A percentile compares a stretch with the other conserved stretches of the same genome.
phyloP scores from a whole-genome alignment of 2,888 invertebrate species.

The Drosophila gaucha region DNA sequence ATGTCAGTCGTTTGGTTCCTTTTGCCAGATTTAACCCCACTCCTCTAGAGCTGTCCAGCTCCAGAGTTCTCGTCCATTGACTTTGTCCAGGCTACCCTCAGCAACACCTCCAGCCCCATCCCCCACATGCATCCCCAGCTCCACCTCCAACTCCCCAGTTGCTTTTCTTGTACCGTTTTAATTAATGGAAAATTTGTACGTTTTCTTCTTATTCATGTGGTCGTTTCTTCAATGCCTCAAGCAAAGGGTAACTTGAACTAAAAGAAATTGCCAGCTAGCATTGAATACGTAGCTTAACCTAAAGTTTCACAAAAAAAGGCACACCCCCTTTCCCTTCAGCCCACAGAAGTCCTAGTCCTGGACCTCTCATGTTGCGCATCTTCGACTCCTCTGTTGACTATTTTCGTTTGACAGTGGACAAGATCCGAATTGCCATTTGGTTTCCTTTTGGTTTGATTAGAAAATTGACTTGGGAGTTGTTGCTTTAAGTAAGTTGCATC shows the following conservation, averaged over 20 bases:
- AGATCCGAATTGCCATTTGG: constrained; percentile 50
- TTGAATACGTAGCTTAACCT: constrained; percentile 30
- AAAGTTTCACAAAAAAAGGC: not conserved
- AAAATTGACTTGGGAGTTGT: constrained; percentile 46
- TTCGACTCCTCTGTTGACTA: constrained; percentile 33
- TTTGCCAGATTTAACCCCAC: constrained; percentile 33
- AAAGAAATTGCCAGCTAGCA: constrained; percentile 53
- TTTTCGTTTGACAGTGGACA: constrained; percentile 53
- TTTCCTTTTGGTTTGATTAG: constrained; percentile 54
- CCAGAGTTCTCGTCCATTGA: constrained; percentile 37
- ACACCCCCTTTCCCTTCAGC: not conserved
- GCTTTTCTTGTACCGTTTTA: constrained; percentile 70
- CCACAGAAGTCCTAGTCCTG: not conserved
- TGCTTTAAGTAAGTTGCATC: constrained; percentile 16
- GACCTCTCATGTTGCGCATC: constrained; percentile 35
- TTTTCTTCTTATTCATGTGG: constrained; percentile 71
- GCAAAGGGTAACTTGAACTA: constrained; percentile 49
- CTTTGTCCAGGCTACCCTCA: constrained; percentile 31
- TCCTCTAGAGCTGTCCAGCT: constrained; percentile 5
- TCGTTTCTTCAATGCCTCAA: constrained; percentile 61
- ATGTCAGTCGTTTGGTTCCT: constrained; percentile 51
- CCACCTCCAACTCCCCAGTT: constrained; percentile 33
- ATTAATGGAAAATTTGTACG: constrained; percentile 77
- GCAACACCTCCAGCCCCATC: constrained; percentile 9
- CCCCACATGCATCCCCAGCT: not conserved